These are phyloP conservation scores for Zeuzera pyrina DNA, from an alignment of 2,888 invertebrate genomes.

Conservation along the genomic window DNA sequence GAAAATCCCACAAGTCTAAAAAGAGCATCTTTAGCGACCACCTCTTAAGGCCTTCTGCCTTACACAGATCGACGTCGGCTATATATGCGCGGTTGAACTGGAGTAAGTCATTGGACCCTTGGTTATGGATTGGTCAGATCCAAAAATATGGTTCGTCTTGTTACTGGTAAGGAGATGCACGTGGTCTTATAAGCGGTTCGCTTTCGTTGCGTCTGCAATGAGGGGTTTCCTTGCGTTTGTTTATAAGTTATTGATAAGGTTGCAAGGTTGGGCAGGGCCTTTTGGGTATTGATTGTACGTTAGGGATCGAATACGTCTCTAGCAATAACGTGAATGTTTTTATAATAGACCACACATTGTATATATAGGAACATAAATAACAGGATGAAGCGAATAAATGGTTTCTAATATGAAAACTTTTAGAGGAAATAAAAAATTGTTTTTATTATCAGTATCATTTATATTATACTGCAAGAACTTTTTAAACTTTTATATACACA, in stretches of 20 bases:
- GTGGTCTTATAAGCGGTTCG: constrained; percentile 46
- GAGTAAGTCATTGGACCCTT: constrained; percentile 39
- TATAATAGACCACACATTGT: too few relatives aligned
- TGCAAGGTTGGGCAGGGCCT: neutral
- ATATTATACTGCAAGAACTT: too few relatives aligned
- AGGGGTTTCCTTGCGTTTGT: constrained; percentile 30
- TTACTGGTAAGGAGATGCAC: constrained; percentile 50
- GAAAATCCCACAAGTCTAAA: constrained; percentile 40
- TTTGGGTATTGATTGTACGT: too few relatives aligned
- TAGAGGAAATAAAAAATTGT: too few relatives aligned
- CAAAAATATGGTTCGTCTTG: constrained; percentile 54
- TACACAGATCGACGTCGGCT: constrained; percentile 36
- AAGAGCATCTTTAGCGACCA: constrained; percentile 48
- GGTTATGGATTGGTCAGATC: constrained; percentile 55
- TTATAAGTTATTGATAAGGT: neutral
- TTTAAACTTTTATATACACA: too few relatives aligned
- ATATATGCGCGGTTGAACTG: constrained; percentile 42
- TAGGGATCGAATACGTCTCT: too few relatives aligned
- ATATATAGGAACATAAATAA: too few relatives aligned
- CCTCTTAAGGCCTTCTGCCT: constrained; percentile 43
- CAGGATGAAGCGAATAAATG: too few relatives aligned
- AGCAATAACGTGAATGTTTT: too few relatives aligned
- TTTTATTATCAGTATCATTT: too few relatives aligned
- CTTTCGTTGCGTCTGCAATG: constrained; percentile 27
- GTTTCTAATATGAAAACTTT: too few relatives aligned